Percentiles rank a stretch among this genome's conserved stretches.
Evolutionary conservation across 2,888 invertebrate genomes (phyloP).

Genomic region (Aproaerema taeniolella): DNA sequence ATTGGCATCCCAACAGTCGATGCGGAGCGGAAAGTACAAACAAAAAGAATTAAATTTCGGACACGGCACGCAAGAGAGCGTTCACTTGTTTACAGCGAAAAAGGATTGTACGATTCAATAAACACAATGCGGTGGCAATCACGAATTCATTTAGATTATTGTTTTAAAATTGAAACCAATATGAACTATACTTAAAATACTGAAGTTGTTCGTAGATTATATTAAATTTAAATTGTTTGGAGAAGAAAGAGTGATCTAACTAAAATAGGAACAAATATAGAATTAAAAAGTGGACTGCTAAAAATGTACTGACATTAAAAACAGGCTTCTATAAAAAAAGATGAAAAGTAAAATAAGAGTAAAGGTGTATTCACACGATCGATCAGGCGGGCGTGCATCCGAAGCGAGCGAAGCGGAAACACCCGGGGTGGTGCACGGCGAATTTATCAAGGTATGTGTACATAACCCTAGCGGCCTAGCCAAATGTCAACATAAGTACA

Average conservation of each 20-base stretch:
- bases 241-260: too few relatives aligned
- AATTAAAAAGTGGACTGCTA: too few relatives aligned
- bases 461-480: neutral
- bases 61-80: neutral
- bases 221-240: too few relatives aligned
- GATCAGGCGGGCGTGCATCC: slow-evolving; percentile 49
- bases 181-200: too few relatives aligned
- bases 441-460: slow-evolving; percentile 54
- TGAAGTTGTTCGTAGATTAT: too few relatives aligned
- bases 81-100: neutral
- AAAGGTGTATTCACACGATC: slow-evolving; percentile 63
- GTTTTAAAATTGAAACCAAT: too few relatives aligned
- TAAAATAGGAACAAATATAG: too few relatives aligned
- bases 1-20: slow-evolving; percentile 5
- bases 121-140: too few relatives aligned
- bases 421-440: slow-evolving; percentile 57
- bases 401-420: slow-evolving; percentile 63
- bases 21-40: slow-evolving; percentile 2
- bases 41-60: slow-evolving; percentile 9
- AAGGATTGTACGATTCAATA: slow-evolving; percentile 1
- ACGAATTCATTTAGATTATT: too few relatives aligned
- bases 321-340: neutral
- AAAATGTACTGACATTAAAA: neutral
- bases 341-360: slow-evolving; percentile 40
- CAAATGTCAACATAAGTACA: slow-evolving; percentile 1